Conservation (phyloP, 2,888 invertebrate genomes). For the Liposcelis brunnea region DNA sequence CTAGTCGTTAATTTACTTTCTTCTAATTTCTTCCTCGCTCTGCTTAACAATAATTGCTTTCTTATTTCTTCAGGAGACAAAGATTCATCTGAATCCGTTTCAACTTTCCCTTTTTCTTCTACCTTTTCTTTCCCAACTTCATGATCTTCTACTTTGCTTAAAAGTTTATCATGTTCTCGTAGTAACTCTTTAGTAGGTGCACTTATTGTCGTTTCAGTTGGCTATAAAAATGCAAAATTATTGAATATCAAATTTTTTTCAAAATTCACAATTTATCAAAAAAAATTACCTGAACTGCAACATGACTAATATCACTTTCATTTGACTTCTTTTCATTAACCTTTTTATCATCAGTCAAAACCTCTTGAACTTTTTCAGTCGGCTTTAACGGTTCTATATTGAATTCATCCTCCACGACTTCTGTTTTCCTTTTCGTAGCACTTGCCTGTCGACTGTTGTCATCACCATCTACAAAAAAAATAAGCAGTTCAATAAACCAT, state of each 20-base stretch:
- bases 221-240: background rate
- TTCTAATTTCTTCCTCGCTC: constrained; percentile 2
- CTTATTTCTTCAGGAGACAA: background rate
- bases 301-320: too few relatives aligned
- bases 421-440: too few relatives aligned
- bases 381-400: too few relatives aligned
- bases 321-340: too few relatives aligned
- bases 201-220: background rate
- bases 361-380: too few relatives aligned
- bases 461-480: background rate
- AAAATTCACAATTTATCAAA: too few relatives aligned
- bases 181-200: constrained; percentile 2
- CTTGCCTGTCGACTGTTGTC: too few relatives aligned
- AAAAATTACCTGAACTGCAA: too few relatives aligned
- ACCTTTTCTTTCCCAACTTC: background rate
- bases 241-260: too few relatives aligned
- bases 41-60: background rate
- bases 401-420: too few relatives aligned
- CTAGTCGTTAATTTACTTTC: background rate
- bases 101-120: background rate
- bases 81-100: background rate
- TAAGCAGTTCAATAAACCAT: background rate
- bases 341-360: too few relatives aligned
- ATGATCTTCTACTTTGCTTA: background rate
- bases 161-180: constrained; percentile 2